These are phyloP conservation scores for Dichetophora obliterata DNA, from an alignment of 2,888 invertebrate species.

Conservation along the genomic window DNA sequence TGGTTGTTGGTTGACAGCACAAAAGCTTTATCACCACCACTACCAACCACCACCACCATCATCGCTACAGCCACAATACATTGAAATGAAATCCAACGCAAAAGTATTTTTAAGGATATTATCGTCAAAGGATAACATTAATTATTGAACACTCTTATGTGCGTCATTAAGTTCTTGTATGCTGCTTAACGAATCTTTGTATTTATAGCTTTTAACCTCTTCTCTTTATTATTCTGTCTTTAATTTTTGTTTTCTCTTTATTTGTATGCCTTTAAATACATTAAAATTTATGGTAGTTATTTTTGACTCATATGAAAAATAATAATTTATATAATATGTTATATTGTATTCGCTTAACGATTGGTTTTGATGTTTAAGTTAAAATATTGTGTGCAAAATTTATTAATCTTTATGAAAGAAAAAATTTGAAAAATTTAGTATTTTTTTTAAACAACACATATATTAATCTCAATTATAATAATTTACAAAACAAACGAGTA, in stretches of 20 bases:
- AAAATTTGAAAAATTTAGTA: background rate
- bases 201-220: constrained; percentile 13
- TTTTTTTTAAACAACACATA: background rate
- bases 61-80: background rate
- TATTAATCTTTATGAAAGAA: background rate
- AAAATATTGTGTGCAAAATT: background rate
- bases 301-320: background rate
- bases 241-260: background rate
- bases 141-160: too few relatives aligned
- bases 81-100: background rate
- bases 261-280: background rate
- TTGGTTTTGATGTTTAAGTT: background rate
- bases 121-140: background rate
- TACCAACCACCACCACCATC: background rate
- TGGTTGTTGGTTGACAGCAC: background rate
- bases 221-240: background rate
- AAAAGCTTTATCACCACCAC: too few relatives aligned
- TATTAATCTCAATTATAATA: background rate
- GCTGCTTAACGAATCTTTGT: background rate
- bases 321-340: too few relatives aligned
- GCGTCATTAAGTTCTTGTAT: too few relatives aligned
- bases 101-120: background rate
- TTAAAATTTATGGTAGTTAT: constrained; percentile 12
- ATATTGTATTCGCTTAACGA: background rate
- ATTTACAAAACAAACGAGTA: background rate